These are phyloP conservation scores for Cygnus olor DNA, from an alignment of 2,797 vertebrate species.

Conservation along the genomic window DNA sequence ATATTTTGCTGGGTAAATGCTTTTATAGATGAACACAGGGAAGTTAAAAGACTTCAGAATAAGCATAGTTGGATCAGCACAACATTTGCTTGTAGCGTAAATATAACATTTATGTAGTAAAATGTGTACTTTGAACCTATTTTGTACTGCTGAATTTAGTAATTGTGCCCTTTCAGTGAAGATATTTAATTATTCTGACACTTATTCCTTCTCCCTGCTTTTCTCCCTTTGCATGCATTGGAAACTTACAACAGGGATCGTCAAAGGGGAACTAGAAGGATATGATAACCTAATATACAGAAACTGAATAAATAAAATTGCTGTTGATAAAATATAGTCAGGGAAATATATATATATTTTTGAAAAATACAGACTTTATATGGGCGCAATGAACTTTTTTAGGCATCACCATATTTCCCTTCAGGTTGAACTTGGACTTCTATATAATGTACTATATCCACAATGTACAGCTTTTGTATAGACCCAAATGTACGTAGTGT, in stretches of 20 bases:
- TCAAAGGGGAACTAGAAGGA: neutral
- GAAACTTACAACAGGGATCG: neutral
- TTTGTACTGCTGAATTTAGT: slow-evolving; percentile 36
- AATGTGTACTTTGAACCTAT: slow-evolving; percentile 15
- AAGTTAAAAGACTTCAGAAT: slow-evolving; percentile 34
- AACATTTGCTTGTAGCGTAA: slow-evolving; percentile 41
- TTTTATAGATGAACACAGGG: slow-evolving; percentile 38
- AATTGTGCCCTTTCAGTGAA: slow-evolving; percentile 24
- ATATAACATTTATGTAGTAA: neutral
- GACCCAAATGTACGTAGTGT: neutral
- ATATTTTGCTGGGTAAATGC: slow-evolving; percentile 55
- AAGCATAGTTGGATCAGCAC: slow-evolving; percentile 16
- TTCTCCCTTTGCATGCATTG: neutral
- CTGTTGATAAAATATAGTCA: neutral
- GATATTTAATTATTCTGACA: slow-evolving; percentile 26
- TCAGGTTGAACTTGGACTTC: neutral
- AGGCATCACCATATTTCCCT: neutral
- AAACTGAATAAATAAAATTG: neutral
- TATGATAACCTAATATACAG: neutral
- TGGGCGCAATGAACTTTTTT: neutral
- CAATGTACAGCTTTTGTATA: neutral
- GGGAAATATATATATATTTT: neutral
- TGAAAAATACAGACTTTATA: neutral
- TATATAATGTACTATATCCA: neutral
- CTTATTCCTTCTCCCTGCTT: neutral